Percentiles rank a stretch among this genome's conserved stretches.
These are phyloP conservation scores for Agrochola macilenta DNA, from an alignment of 2,888 invertebrate species.

Conservation along the genomic window DNA sequence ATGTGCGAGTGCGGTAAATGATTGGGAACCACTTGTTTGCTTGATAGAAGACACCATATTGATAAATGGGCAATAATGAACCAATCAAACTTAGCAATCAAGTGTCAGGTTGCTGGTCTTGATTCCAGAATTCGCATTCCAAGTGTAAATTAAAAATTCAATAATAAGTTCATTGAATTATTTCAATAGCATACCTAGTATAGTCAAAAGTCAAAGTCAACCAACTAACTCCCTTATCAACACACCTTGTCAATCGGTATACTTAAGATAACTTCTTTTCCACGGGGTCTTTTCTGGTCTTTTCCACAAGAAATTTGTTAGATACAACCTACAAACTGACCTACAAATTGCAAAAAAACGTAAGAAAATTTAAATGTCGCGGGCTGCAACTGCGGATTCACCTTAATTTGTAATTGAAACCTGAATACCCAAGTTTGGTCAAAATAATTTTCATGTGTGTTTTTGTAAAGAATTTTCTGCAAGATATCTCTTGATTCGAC, in stretches of 20 bases:
- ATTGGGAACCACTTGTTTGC: constrained; percentile 20
- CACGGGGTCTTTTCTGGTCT: background rate
- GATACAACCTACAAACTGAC: too few relatives aligned
- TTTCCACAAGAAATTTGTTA: too few relatives aligned
- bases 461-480: background rate
- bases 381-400: too few relatives aligned
- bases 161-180: background rate
- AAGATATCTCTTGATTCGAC: background rate
- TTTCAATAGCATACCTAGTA: background rate
- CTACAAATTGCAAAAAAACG: too few relatives aligned
- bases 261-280: constrained; percentile 3
- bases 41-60: background rate
- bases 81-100: too few relatives aligned
- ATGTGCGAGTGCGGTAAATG: constrained; percentile 10
- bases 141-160: background rate
- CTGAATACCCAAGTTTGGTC: background rate
- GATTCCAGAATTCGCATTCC: background rate
- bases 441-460: background rate
- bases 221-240: constrained; percentile 14
- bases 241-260: constrained; percentile 2
- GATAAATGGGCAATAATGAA: background rate
- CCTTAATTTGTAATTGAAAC: background rate
- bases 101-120: background rate
- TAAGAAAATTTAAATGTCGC: too few relatives aligned
- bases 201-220: too few relatives aligned